Evolutionary conservation across 2,797 vertebrate species (phyloP), one percentile per base, ranked within the genome.

Genomic region (Buceros bicornis): DNA sequence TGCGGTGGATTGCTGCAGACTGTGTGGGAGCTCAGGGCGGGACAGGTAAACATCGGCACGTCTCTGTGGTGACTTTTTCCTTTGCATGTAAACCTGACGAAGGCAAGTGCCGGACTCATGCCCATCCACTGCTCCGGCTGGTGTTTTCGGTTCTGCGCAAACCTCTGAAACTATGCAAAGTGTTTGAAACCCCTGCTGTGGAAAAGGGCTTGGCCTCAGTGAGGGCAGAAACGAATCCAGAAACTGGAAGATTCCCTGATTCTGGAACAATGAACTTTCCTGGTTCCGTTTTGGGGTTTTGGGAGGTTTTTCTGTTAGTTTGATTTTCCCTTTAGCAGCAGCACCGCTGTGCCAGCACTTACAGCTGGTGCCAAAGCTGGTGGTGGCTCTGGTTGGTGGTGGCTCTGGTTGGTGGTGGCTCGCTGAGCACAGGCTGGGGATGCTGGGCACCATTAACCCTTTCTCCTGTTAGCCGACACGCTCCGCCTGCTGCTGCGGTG

Each of bases 1-100:
- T 3, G 5, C 54, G 3, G 0, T 1, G 50, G 51, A 4, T 5
- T 11, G 50, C 1, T 24, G 78, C 13, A 6, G 3, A 21, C 2
- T 2, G 2, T 6, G 18, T 3, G 29, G 82, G 89, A 33, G 21
- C 54, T 60, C 2, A 2, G 35, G 57, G 53, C 35, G 37, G 67
- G 67, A 24, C 66, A 21, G 2, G 14, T 22, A 3, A 12, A 22
- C 16, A 2, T 2, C 33, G 12, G 35, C 51, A 17, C 2, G 0
- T n/a, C n/a, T 4, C 2, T 13, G 2, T 2, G 4, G 76, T 21
- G 89, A n/a, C 13, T 31, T 56, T 26, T 40, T 25, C 58, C 48
- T 0, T 5, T 29, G 14, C 22, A 1, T 6, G 10, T 19, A 29
- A 2, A 12, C 15, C 62, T 70, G 14, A 1, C 0, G 8, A 13